Base-by-base conservation (phyloP, 2,888 invertebrate species). In the Epistrophe eligans region DNA sequence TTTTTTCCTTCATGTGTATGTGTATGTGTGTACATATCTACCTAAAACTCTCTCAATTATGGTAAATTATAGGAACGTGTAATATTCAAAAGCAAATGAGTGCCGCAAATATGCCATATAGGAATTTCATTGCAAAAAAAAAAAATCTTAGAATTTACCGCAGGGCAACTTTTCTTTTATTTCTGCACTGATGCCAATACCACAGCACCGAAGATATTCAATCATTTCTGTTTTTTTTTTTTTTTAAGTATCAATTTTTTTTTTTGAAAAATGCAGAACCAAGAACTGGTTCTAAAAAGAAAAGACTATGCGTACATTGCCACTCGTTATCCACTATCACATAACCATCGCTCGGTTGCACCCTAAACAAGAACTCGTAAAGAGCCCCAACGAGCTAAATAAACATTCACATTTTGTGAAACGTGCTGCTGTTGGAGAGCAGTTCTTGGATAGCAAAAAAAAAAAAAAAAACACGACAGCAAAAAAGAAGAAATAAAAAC, bases 251-350 rank as follows among this genome's bases (percentile, higher is more conserved):
- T 24, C 3, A n/a, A 1, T 24, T 24, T 28, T 55, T 19, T 45
- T 24, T 35, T 28, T 24, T n/a, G 19, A 66, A 55, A 58, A 79
- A 74, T 45, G 58, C 48, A 74, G 74, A 67, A 19, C 19, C n/a
- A 52, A 81, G 50, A 85, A 82, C 85, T 82, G 85, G 85, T 85
- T 85, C 66, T 79, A 35, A 17, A 57, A 50, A 38, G 17, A 81
- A 81, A 71, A 74, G 64, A 79, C 64, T 79, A 66, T 84, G 81
- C 84, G 81, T 80, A 85, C 77, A 77, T 85, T 85, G 87, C 58
- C 82, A 83, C 77, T 87, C 83, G 83, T 79, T 87, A 83, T 87
- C 79, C 79, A 71, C 82, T 87, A 87, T 87, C 85, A 58, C 58
- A 70, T 77, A 83, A 74, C 81, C 57, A 84, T 79, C 82, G 77